Evolutionary conservation across 1,140 invertebrate genomes (phyloP).

Genomic region (Aphaenogaster floridana): DNA sequence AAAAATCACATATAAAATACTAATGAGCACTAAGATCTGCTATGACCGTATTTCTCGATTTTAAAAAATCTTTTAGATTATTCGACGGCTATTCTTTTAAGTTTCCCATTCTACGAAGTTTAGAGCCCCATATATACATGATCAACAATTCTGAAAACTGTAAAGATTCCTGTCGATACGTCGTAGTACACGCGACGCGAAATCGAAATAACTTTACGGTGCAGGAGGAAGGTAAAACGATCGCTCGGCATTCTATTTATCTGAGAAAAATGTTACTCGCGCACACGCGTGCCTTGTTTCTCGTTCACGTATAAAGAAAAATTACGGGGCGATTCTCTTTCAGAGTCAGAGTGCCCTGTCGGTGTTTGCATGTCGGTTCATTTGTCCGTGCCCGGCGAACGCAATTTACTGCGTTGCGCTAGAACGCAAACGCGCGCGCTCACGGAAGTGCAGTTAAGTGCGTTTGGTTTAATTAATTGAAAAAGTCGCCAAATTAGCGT

Average conservation of each 20-base stretch:
- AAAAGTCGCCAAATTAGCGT: conserved; percentile 40
- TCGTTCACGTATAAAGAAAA: conserved; percentile 38
- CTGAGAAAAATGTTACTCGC: neutral
- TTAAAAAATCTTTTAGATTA: neutral
- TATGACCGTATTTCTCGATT: too few species aligned
- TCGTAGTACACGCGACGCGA: neutral
- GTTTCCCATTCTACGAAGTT: neutral
- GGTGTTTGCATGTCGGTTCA: neutral
- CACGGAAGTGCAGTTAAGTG: neutral
- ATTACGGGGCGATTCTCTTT: conserved; percentile 10
- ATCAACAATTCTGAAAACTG: conserved; percentile 24
- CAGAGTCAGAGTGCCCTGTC: neutral
- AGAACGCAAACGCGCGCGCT: neutral
- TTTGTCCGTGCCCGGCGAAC: neutral
- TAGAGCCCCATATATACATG: neutral
- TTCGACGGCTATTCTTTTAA: neutral
- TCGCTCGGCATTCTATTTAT: conserved; percentile 3
- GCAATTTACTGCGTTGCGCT: conserved; percentile 18
- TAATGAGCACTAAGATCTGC: too few species aligned
- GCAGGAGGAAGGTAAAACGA: neutral
- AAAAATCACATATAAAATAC: too few species aligned
- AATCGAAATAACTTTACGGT: conserved; percentile 13
- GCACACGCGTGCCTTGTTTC: neutral
- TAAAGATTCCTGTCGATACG: conserved; percentile 6
- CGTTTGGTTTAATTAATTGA: conserved; percentile 35